Conservation (phyloP, 2,113 vertebrate species). For the Calyptommatus sinebrachiatus region DNA sequence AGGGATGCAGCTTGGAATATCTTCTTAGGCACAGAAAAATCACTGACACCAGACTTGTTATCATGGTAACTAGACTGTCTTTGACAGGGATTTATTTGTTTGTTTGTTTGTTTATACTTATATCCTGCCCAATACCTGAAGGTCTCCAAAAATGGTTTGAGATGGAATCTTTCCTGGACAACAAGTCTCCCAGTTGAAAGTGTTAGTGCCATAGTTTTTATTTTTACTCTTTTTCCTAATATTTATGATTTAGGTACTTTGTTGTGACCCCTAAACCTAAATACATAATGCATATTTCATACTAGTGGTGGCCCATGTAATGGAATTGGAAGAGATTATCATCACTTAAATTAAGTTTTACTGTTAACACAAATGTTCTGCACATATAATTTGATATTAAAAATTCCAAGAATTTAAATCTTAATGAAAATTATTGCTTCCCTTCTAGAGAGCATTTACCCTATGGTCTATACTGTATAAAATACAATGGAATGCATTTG, state of each 20-base stretch:
- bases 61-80: neutral
- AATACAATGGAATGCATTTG: neutral
- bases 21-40: neutral
- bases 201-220: neutral
- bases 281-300: too few species aligned
- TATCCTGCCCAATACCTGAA: too few species aligned
- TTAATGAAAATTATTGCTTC: neutral
- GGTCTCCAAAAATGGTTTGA: too few species aligned
- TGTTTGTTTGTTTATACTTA: too few species aligned
- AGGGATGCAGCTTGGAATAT: neutral
- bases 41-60: neutral
- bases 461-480: neutral
- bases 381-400: neutral
- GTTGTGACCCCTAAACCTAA: neutral
- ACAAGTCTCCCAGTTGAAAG: too few species aligned
- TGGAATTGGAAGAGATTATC: too few species aligned
- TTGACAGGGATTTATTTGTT: neutral
- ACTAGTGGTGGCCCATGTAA: too few species aligned
- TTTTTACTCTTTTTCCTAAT: neutral
- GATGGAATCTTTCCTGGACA: too few species aligned
- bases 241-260: neutral
- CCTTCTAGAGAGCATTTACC: neutral
- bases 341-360: too few species aligned
- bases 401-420: neutral
- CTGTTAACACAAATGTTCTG: neutral